Base-by-base conservation (phyloP, 2,113 vertebrate species). In the Phrynosoma blainvillii region DNA sequence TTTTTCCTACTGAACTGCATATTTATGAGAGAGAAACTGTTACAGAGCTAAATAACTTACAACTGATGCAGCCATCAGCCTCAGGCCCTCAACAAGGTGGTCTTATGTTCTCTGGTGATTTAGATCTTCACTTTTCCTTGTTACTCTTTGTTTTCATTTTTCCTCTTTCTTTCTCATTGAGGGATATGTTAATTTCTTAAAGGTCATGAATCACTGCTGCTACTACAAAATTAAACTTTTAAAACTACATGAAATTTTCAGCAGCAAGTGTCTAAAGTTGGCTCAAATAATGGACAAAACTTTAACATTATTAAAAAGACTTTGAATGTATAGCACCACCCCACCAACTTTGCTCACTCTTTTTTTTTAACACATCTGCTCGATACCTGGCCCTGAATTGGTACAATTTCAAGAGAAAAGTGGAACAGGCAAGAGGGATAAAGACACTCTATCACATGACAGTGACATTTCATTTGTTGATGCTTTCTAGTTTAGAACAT, bases 181-280 rank as follows among this genome's bases (percentile, higher is more conserved):
- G 68, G 82, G n/a, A 86, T 88, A 87, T 86, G 70, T 80, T 94
- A 90, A 90, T 92, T 86, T 62, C 75, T 40, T 86, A 78, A 89
- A 92, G 88, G 16, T 54, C 88, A 89, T 86, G 27, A 14, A 36
- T 91, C 89, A 23, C 13, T 91, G 89, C 65, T 83, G 68, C 88
- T 84, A 91, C 59, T 81, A 68, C 23, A 89, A 73, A 68, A 40
- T 90, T 9, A 90, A 88, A 86, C 36, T n/a, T 91, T 90, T 75
- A 89, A 21, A 77, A 30, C 14, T 59, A 81, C 85, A 90, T 90
- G 70, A 87, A 89, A 84, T 79, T 88, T 90, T 90, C 87, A 81
- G 5, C 82, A 92, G 47, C 23, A 78, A 89, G 9, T 68, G 76
- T 5, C 83, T 71, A n/a, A 84, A 42, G 21, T 59, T 79, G 84